phyloP scores from a whole-genome alignment of 2,888 invertebrate genomes.

The Leptothorax acervorum region DNA sequence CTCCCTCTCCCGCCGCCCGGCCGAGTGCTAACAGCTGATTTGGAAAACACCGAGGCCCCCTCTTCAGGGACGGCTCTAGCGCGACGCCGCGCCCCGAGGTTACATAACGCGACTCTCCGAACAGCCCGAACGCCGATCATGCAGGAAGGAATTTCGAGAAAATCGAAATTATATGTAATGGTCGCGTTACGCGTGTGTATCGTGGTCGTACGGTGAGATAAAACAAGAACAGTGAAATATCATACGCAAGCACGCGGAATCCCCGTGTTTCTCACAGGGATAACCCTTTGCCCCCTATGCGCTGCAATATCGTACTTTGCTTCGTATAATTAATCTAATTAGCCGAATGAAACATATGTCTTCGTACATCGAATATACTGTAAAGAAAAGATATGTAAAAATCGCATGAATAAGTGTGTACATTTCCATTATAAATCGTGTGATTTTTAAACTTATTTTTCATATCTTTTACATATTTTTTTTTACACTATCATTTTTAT shows the following conservation, averaged over 20 bases:
- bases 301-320: background rate
- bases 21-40: conserved; percentile 81
- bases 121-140: background rate
- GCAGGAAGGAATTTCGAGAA: background rate
- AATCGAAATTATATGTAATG: background rate
- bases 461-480: too few species aligned
- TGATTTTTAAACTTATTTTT: too few species aligned
- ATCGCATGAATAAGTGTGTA: background rate
- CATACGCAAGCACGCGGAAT: background rate
- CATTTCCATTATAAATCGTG: too few species aligned
- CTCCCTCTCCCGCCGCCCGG: conserved; percentile 59
- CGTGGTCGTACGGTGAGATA: background rate
- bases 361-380: background rate
- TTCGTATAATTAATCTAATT: background rate
- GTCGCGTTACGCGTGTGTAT: background rate
- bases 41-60: conserved; percentile 77
- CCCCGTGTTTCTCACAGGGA: background rate
- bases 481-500: too few species aligned
- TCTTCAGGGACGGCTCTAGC: conserved; percentile 64
- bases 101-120: conserved; percentile 1
- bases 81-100: conserved; percentile 45
- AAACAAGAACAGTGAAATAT: background rate
- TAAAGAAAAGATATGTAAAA: background rate
- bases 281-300: background rate
- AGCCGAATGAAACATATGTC: background rate